These are phyloP conservation scores for Tuta absoluta DNA, from an alignment of 2,888 invertebrate genomes.

Conservation along the genomic window DNA sequence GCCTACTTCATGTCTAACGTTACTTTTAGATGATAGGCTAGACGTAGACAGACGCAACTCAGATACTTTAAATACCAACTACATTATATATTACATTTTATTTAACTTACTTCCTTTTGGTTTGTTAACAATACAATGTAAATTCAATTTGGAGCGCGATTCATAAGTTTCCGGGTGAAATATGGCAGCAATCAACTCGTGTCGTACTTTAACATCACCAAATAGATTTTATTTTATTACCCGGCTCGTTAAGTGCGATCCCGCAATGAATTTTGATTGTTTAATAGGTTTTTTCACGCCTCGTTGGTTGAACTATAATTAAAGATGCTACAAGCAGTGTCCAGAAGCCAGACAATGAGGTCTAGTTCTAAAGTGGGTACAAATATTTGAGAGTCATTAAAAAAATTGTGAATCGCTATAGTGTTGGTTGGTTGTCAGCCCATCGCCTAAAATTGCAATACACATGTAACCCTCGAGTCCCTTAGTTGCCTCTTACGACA, in stretches of 20 bases:
- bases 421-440: no score
- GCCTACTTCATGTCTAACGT: background rate
- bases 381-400: no score
- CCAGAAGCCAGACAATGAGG: background rate
- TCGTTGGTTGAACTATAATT: constrained; percentile 25
- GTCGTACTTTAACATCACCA: constrained; percentile 48
- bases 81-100: background rate
- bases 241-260: constrained; percentile 47
- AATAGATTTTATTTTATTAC: constrained; percentile 62
- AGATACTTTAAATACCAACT: background rate
- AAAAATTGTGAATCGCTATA: no score
- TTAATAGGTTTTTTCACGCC: constrained; percentile 31
- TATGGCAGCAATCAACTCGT: constrained; percentile 59
- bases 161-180: constrained; percentile 44
- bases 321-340: constrained; percentile 1
- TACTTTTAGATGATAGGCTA: background rate
- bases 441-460: no score
- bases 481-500: no score
- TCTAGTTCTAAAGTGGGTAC: background rate
- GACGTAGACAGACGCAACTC: background rate
- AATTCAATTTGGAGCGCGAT: constrained; percentile 13
- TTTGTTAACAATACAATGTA: constrained; percentile 4
- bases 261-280: constrained; percentile 39
- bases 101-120: background rate
- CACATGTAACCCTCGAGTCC: no score